Evolutionary conservation across 1,140 invertebrate genomes (phyloP).

Genomic region (Heliconius melpomene): DNA sequence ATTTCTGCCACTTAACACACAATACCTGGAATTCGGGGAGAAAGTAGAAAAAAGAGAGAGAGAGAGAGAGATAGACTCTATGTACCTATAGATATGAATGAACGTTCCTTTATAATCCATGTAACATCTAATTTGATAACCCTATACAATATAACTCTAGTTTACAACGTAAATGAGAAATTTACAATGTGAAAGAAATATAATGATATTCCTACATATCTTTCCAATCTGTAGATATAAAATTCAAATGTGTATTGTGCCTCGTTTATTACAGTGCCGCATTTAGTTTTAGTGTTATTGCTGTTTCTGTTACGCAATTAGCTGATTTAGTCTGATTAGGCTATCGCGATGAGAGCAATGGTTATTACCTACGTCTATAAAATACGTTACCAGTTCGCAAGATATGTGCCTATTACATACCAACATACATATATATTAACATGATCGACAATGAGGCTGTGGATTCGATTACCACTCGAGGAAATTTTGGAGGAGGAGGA

Average conservation of each 20-base stretch:
- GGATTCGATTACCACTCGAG: too few relatives aligned
- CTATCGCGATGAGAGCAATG: not conserved
- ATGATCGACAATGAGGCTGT: too few relatives aligned
- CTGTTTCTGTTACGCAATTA: conserved; percentile 13
- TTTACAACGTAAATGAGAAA: not conserved
- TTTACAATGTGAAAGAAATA: not conserved
- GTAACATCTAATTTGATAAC: not conserved
- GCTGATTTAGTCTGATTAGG: conserved; percentile 9
- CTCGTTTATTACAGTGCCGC: not conserved
- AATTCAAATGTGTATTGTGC: conserved; percentile 7
- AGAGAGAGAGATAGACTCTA: too few relatives aligned
- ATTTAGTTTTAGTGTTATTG: conserved; percentile 18
- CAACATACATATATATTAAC: too few relatives aligned
- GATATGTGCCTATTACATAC: not conserved
- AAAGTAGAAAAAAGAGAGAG: too few relatives aligned
- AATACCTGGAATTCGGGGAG: too few relatives aligned
- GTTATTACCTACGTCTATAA: not conserved
- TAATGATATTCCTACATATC: not conserved
- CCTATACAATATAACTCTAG: not conserved
- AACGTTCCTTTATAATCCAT: not conserved
- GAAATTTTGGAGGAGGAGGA: too few relatives aligned
- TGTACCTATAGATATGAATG: too few relatives aligned
- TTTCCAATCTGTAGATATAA: not conserved
- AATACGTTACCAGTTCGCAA: not conserved
- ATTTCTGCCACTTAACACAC: too few relatives aligned